Conservation (phyloP, 35 echinoderm and acorn worm species). For the Strongylocentrotus purpuratus region DNA sequence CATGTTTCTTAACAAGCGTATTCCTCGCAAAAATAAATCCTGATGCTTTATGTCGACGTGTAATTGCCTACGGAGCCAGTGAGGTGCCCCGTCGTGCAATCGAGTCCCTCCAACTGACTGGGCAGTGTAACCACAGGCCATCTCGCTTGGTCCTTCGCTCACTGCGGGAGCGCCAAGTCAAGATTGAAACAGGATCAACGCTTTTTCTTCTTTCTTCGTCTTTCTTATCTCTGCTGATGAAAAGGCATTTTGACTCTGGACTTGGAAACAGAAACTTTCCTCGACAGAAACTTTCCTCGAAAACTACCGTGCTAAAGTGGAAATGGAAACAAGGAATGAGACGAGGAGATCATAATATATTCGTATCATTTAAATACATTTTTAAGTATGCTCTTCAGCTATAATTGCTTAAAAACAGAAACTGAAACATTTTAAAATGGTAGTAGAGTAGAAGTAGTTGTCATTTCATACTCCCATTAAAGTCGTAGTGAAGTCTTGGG, state of each 20-base stretch:
- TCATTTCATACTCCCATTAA: no score
- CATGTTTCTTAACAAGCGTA: slow-evolving; percentile 33
- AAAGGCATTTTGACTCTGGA: background rate
- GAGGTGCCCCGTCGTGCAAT: background rate
- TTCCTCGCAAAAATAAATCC: background rate
- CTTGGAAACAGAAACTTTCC: background rate
- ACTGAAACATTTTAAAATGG: no score
- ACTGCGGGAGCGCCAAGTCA: background rate
- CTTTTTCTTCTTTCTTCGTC: background rate
- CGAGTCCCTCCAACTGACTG: background rate
- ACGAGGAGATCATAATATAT: background rate
- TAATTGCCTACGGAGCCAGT: slow-evolving; percentile 2
- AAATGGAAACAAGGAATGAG: background rate
- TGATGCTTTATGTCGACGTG: slow-evolving; percentile 17
- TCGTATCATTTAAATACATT: no score
- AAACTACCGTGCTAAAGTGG: background rate
- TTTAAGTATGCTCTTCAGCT: no score
- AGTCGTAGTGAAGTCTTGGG: no score
- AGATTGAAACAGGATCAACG: background rate
- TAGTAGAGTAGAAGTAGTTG: no score
- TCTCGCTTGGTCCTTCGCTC: slow-evolving; percentile 6
- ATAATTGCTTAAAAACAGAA: no score
- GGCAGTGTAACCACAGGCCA: background rate
- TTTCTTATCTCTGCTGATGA: background rate
- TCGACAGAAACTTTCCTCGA: background rate